Evolutionary conservation across 2,888 invertebrate species (phyloP).

Genomic region (Synanthedon vespiformis): DNA sequence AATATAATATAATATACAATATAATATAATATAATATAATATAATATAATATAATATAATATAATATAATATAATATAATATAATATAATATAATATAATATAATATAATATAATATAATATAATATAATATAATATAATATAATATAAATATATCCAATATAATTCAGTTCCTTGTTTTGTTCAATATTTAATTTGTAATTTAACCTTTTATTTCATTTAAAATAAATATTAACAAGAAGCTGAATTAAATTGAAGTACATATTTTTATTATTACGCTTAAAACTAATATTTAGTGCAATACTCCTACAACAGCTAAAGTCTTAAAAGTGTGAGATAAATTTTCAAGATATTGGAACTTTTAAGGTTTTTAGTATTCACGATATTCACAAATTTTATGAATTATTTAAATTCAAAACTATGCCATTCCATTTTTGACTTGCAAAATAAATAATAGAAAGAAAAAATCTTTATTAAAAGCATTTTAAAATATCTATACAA

Average conservation of each 20-base stretch:
- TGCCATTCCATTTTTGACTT: background rate
- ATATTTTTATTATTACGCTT: conserved; percentile 4
- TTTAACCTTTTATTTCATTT: background rate
- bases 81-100: no score
- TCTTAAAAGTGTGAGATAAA: background rate
- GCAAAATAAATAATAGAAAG: background rate
- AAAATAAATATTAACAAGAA: background rate
- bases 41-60: no score
- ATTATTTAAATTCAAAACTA: background rate
- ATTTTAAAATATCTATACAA: background rate
- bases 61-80: no score
- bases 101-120: no score
- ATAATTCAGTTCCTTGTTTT: background rate
- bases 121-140: no score
- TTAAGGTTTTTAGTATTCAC: background rate
- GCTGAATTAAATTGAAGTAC: background rate
- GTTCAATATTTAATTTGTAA: background rate
- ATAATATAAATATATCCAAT: background rate
- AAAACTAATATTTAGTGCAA: conserved; percentile 4
- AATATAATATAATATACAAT: no score
- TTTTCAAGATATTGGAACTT: background rate
- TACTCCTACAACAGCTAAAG: conserved; percentile 1
- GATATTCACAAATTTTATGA: no score
- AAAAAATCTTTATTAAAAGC: background rate
- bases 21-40: no score